phyloP scores from a whole-genome alignment of 2,113 vertebrate species.

The Grammatotria lemairii region DNA sequence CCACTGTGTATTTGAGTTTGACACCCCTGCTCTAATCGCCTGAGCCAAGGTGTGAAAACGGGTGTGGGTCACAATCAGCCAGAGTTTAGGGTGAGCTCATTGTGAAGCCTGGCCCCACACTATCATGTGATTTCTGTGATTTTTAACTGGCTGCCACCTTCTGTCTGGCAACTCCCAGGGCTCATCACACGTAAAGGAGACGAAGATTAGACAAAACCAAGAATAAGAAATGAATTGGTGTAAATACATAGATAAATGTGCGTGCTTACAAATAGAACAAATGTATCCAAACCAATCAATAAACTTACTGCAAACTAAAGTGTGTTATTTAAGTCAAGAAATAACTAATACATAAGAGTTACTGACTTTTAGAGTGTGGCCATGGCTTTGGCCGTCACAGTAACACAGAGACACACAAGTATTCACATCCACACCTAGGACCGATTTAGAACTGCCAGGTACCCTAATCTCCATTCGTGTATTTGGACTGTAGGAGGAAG shows the following conservation, averaged over 20 bases:
- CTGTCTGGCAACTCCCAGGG: not conserved
- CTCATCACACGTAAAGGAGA: accelerated
- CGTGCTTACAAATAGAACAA: not conserved
- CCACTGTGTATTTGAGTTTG: too few relatives aligned
- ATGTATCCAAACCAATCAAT: accelerated
- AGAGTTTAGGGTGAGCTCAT: accelerated
- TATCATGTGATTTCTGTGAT: not conserved
- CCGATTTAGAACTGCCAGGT: not conserved
- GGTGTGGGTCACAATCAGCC: not conserved
- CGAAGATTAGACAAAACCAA: not conserved
- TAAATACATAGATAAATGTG: accelerated
- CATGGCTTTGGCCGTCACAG: not conserved
- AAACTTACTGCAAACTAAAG: accelerated
- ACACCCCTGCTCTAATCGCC: accelerated
- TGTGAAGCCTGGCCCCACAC: not conserved
- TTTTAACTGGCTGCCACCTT: accelerated
- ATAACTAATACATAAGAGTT: accelerated
- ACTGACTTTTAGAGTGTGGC: accelerated
- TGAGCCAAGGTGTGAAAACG: accelerated
- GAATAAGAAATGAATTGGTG: not conserved
- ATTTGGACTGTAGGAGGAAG: not conserved
- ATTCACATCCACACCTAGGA: not conserved
- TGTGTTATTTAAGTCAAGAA: not conserved
- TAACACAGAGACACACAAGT: not conserved
- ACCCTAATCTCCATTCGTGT: not conserved